Evolutionary conservation across 1,140 invertebrate species (phyloP), one percentile per base, ranked within the genome.

Genomic region (Samia ricini): DNA sequence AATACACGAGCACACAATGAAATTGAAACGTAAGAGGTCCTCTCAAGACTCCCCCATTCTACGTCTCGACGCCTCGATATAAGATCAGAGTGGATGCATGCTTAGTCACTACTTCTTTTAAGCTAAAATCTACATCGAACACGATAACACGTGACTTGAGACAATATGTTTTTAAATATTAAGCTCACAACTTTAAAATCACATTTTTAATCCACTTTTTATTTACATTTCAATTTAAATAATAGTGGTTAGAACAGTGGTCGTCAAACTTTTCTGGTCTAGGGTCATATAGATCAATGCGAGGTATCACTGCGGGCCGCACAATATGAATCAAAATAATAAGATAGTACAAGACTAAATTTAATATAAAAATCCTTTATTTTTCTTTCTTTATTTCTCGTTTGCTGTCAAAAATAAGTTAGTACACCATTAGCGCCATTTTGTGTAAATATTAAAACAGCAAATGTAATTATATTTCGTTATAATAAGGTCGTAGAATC

Each of bases 81-180:
- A 18, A 49, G 54, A 57, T 56, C 48, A n/a, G 24, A 66, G 55
- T 61, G 60, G 42, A 65, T 66, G 59, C 64, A 66, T 66, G 60
- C 48, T 65, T 59, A 61, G 33, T 8, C 52, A 58, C 59, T 57
- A 65, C 59, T 51, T 52, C n/a, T 61, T 66, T 66, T 57, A 56
- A 66, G 55, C 36, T 23, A 19, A 66, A 66, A 66, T 50, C 23
- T 56, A 15, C n/a, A 20, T 21, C 23, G 29, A 3, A 50, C 42
- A 22, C 64, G 55, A 61, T 58, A 58, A 66, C 59, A 54, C 18
- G 4, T 21, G 23, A 66, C 52, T 20, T 0, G 4, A 20, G n/a
- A 7, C 2, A n/a, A 42, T 10, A 42, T 15, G 12, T 15, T 15
- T 2, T 0, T 15, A 42, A 42, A 42, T 12, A 42, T 42, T 42